Base-by-base conservation (phyloP, 2,797 vertebrate genomes). In the Coregonus suidteri region DNA sequence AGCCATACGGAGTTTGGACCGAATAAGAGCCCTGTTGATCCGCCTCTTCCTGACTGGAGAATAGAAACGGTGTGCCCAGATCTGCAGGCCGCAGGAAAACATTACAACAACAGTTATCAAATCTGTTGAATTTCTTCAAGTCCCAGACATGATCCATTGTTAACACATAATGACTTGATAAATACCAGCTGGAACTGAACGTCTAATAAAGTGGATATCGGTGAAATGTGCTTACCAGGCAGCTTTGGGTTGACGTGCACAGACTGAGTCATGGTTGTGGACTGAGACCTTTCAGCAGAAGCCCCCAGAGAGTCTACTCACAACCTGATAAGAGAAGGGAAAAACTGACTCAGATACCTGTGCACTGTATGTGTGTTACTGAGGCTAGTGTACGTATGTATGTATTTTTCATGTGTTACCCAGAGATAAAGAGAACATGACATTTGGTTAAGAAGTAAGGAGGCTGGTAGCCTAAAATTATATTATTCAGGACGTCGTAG, bases 1-100 rank as follows among this genome's bases (percentile, higher is more conserved):
- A 99, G 81, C 98, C 98, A 0, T 99, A 99, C 0, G 98, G 97
- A 0, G 98, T 99, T 91, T 99, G 96, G 84, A 99, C 94, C 0
- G 95, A 96, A 80, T 99, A 99, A 14, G 95, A 95, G 51, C 91
- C 94, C 15, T 91, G 90, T 88, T 93, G 96, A 47, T 96, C 94
- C n/a, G 92, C 89, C 70, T 93, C 93, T 0, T 95, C 94, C 76
- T 94, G 93, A 76, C 91, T 87, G 9, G 93, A 87, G 86, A 95
- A 96, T 81, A 95, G 89, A 83, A 95, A 95, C 0, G 96, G 93
- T 31, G 95, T 93, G 16, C 96, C 96, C 35, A 98, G 85, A 88
- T 97, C 97, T 99, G 92, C 18, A 69, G 83, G 56, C 56, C 74
- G 64, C 74, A 81, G n/a, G 74, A 53, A 64, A 71, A 64, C 30